These are phyloP conservation scores for Parnassius glacialis DNA, from an alignment of 2,888 invertebrate species.

Conservation along the genomic window DNA sequence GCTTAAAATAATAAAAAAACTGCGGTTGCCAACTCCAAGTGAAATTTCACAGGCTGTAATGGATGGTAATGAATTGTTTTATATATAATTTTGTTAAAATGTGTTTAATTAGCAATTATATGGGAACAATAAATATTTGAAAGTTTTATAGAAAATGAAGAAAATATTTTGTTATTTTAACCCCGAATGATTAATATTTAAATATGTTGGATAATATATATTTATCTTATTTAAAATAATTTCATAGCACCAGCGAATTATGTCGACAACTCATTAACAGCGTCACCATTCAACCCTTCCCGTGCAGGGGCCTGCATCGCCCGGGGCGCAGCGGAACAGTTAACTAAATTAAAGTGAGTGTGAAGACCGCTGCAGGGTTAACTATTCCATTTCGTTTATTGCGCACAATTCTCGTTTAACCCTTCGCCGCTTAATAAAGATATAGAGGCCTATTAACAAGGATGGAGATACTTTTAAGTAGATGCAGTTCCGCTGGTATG, in stretches of 20 bases:
- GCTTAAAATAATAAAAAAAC: too few species aligned
- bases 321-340: slow-evolving; percentile 73
- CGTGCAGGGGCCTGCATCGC: slow-evolving; percentile 57
- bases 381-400: slow-evolving; percentile 81
- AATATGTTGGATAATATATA: too few species aligned
- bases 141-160: too few species aligned
- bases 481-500: slow-evolving; percentile 39
- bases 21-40: too few species aligned
- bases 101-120: too few species aligned
- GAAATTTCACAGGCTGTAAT: too few species aligned
- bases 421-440: slow-evolving; percentile 74
- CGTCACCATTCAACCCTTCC: slow-evolving; percentile 72
- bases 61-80: too few species aligned
- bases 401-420: slow-evolving; percentile 71
- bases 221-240: neutral
- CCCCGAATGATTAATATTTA: too few species aligned
- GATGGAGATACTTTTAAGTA: slow-evolving; percentile 55
- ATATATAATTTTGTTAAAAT: too few species aligned
- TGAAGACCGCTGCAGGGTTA: slow-evolving; percentile 78
- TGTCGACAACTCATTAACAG: slow-evolving; percentile 32
- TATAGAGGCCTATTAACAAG: slow-evolving; percentile 72
- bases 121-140: too few species aligned
- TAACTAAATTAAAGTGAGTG: slow-evolving; percentile 81
- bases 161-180: too few species aligned
- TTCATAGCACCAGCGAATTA: neutral